Percentiles rank a stretch among this genome's conserved stretches.
These are phyloP conservation scores for Micrasema longulum DNA, from an alignment of 1,140 invertebrate genomes.

Conservation along the genomic window DNA sequence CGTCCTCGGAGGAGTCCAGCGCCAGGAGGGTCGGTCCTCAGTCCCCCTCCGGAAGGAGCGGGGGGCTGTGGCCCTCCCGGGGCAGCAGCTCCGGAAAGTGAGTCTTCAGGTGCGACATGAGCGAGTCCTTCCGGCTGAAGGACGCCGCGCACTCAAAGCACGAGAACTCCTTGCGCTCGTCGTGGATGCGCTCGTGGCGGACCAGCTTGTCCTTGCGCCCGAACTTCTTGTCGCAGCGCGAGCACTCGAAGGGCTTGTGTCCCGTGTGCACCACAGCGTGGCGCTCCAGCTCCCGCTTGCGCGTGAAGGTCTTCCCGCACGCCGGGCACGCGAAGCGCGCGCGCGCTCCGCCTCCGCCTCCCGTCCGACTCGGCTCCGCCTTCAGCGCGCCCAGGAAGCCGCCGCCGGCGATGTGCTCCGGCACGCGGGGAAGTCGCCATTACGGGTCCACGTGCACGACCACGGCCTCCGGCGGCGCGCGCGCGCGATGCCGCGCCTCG, in stretches of 20 bases:
- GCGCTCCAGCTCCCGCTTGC: slow-evolving; percentile 74
- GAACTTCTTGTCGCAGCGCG: slow-evolving; percentile 73
- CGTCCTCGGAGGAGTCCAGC: slow-evolving; percentile 17
- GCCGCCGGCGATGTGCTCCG: slow-evolving; percentile 68
- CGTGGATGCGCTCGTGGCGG: slow-evolving; percentile 73
- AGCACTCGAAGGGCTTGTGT: slow-evolving; percentile 72
- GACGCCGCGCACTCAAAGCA: slow-evolving; percentile 70
- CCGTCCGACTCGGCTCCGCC: slow-evolving; percentile 21
- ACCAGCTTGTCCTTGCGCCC: slow-evolving; percentile 75
- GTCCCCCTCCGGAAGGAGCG: slow-evolving; percentile 15
- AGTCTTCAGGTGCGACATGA: slow-evolving; percentile 70
- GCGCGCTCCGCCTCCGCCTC: neutral
- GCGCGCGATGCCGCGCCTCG: slow-evolving; percentile 67
- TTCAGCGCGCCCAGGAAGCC: slow-evolving; percentile 62
- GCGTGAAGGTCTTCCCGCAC: slow-evolving; percentile 73
- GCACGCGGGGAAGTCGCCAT: slow-evolving; percentile 64
- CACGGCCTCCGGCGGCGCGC: slow-evolving; percentile 65
- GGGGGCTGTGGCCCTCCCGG: slow-evolving; percentile 35
- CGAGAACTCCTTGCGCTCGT: slow-evolving; percentile 67
- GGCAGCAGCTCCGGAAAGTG: slow-evolving; percentile 61
- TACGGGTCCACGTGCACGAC: slow-evolving; percentile 71
- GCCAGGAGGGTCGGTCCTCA: slow-evolving; percentile 27
- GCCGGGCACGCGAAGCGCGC: slow-evolving; percentile 69
- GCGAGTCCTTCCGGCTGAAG: slow-evolving; percentile 68
- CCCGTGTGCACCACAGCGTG: slow-evolving; percentile 73